Percentiles rank a stretch among this genome's conserved stretches.
These are phyloP conservation scores for Chaenodraco wilsoni DNA, from an alignment of 2,797 vertebrate species.

Conservation along the genomic window DNA sequence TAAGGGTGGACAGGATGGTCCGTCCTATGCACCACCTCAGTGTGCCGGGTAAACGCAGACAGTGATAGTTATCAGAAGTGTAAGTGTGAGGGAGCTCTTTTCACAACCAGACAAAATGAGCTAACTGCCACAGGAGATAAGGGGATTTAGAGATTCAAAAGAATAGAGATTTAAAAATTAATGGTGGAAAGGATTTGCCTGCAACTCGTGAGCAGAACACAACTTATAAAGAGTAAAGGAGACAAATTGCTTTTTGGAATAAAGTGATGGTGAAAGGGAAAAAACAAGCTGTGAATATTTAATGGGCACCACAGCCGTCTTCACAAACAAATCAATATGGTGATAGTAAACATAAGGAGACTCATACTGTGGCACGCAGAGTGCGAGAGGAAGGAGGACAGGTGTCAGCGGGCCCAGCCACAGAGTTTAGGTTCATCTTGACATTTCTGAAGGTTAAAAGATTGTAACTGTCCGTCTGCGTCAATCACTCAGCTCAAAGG, in stretches of 20 bases:
- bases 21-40: slow-evolving; percentile 59
- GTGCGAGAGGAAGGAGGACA: slow-evolving; percentile 62
- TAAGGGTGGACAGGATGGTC: slow-evolving; percentile 61
- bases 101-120: slow-evolving; percentile 71
- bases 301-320: slow-evolving; percentile 75
- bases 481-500: slow-evolving; percentile 86
- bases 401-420: slow-evolving; percentile 73
- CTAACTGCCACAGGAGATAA: slow-evolving; percentile 77
- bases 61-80: slow-evolving; percentile 65
- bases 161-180: slow-evolving; percentile 82
- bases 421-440: slow-evolving; percentile 77
- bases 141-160: slow-evolving; percentile 78
- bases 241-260: slow-evolving; percentile 79
- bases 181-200: slow-evolving; percentile 78
- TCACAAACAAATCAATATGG: slow-evolving; percentile 84
- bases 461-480: slow-evolving; percentile 84
- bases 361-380: slow-evolving; percentile 65
- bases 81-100: slow-evolving; percentile 56
- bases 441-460: slow-evolving; percentile 88
- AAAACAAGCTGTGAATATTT: slow-evolving; percentile 84
- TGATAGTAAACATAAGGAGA: slow-evolving; percentile 75
- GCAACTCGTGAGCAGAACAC: slow-evolving; percentile 70
- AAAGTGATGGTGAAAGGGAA: slow-evolving; percentile 78
- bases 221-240: slow-evolving; percentile 72
- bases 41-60: slow-evolving; percentile 51